Conservation (phyloP, 2,888 invertebrate genomes). For the Falcaria lacertinaria region DNA sequence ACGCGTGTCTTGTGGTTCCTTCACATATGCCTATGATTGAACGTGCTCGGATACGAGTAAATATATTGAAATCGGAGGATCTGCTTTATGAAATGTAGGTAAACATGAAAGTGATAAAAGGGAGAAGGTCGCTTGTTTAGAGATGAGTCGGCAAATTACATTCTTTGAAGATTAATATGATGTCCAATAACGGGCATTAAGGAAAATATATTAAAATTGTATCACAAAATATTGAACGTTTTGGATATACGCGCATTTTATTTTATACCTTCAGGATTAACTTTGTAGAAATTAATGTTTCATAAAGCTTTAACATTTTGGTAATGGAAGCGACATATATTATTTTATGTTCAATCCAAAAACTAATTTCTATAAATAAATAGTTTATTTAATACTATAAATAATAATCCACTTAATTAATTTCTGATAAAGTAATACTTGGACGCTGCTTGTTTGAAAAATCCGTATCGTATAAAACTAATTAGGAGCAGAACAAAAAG, state of each 20-base stretch:
- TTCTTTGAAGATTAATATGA: constrained; percentile 48
- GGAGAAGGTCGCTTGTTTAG: constrained; percentile 12
- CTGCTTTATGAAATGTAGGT: constrained; percentile 8
- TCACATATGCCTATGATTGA: constrained; percentile 1
- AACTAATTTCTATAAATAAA: too few relatives aligned
- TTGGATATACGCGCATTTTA: constrained; percentile 6
- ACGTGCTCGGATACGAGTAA: constrained; percentile 1
- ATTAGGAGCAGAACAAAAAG: too few relatives aligned
- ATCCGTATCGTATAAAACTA: too few relatives aligned
- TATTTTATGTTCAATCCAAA: too few relatives aligned
- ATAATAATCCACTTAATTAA: too few relatives aligned
- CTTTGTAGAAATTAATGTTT: background rate
- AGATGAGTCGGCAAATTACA: constrained; percentile 32
- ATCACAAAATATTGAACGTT: constrained; percentile 15
- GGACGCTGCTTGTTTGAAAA: too few relatives aligned
- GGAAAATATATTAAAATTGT: constrained; percentile 20
- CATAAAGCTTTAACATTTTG: too few relatives aligned
- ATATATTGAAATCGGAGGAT: constrained; percentile 2
- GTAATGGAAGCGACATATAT: too few relatives aligned
- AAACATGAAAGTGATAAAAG: constrained; percentile 12
- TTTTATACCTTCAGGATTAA: background rate
- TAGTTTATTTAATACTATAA: too few relatives aligned
- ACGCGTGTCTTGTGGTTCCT: background rate
- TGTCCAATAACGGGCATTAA: constrained; percentile 29
- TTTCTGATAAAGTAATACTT: too few relatives aligned